Conservation (phyloP, 1,140 invertebrate species). For the Magallana angulata region DNA sequence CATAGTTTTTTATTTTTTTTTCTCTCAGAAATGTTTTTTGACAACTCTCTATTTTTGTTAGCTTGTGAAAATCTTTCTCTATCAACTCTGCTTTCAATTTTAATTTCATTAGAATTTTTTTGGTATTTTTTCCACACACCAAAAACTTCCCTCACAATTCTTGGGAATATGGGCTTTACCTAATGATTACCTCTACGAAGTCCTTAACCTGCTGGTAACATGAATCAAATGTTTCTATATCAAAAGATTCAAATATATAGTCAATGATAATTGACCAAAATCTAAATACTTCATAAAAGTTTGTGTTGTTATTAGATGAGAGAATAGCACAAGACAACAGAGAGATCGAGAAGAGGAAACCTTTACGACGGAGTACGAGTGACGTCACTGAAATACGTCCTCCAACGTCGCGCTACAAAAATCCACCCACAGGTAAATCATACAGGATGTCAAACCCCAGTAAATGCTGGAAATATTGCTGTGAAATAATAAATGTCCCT, state of each 20-base stretch:
- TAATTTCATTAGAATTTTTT: neutral
- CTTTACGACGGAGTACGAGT: conserved; percentile 54
- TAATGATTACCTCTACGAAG: neutral
- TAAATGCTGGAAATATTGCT: too few relatives aligned
- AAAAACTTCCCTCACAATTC: neutral
- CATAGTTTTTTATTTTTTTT: too few relatives aligned
- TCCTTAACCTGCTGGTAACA: neutral
- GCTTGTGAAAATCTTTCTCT: too few relatives aligned
- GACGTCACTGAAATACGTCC: conserved; percentile 48
- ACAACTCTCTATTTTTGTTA: too few relatives aligned
- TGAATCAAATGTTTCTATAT: neutral
- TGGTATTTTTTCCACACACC: too few relatives aligned
- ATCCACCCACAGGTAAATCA: conserved; percentile 10
- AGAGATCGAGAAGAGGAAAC: conserved; percentile 61
- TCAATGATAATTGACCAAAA: too few relatives aligned
- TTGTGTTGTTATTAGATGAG: conserved; percentile 58
- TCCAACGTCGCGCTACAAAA: conserved; percentile 11
- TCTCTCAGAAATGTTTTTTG: too few relatives aligned
- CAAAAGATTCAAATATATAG: neutral
- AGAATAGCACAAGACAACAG: conserved; percentile 66
- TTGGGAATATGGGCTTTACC: neutral
- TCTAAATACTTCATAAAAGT: neutral
- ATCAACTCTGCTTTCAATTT: neutral
- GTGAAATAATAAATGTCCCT: too few relatives aligned
- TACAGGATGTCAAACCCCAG: too few relatives aligned